Conservation (phyloP, 2,888 invertebrate genomes). For the Trachelus stipa region DNA sequence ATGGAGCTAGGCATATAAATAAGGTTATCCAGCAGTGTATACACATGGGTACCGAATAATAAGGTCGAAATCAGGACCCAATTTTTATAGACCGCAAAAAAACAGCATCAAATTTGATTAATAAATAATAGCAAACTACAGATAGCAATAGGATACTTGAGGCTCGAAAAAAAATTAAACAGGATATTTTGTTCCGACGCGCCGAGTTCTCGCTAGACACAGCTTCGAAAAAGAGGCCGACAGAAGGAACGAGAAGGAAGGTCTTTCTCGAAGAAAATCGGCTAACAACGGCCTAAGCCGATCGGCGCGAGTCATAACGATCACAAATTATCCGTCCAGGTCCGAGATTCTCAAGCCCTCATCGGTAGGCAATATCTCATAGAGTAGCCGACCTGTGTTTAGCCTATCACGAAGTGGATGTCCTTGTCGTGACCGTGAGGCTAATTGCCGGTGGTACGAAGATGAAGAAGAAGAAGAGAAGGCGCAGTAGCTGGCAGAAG, state of each 20-base stretch:
- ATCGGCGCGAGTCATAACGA: constrained; percentile 38
- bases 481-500: constrained; percentile 33
- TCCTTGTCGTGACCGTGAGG: constrained; percentile 61
- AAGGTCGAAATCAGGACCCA: constrained; percentile 25
- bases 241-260: not conserved
- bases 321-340: constrained; percentile 52
- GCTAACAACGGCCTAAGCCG: constrained; percentile 25
- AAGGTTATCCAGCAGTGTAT: constrained; percentile 31
- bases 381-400: constrained; percentile 55
- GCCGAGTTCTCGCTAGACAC: not conserved
- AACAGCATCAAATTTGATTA: not conserved
- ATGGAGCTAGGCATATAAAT: constrained; percentile 39
- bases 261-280: not conserved
- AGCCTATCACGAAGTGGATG: constrained; percentile 61
- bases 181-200: not conserved
- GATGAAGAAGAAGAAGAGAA: constrained; percentile 28
- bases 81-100: not conserved
- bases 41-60: constrained; percentile 27
- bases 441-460: constrained; percentile 57
- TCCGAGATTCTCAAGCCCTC: constrained; percentile 16
- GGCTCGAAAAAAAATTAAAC: not conserved
- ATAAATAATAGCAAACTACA: not conserved
- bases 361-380: constrained; percentile 49
- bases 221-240: not conserved
- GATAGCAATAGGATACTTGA: not conserved